These are phyloP conservation scores for Oenanthe oenanthe DNA, from an alignment of 2,113 vertebrate genomes.

Conservation along the genomic window DNA sequence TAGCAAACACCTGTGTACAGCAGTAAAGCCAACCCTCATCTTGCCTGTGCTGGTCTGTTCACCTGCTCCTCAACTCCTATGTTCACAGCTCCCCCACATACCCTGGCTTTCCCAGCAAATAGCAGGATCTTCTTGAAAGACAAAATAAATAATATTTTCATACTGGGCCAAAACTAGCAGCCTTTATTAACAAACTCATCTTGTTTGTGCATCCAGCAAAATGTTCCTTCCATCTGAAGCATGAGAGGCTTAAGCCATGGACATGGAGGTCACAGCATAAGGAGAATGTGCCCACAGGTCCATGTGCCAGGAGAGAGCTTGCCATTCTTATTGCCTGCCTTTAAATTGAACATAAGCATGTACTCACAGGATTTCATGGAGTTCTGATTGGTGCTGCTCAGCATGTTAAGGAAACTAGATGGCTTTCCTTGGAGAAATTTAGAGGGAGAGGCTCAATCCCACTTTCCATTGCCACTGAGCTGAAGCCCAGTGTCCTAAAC, in stretches of 20 bases:
- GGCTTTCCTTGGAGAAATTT: background rate
- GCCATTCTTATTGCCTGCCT: background rate
- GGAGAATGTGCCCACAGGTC: background rate
- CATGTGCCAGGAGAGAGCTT: background rate
- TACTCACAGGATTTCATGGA: background rate
- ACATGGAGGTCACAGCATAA: background rate
- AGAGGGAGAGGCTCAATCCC: background rate
- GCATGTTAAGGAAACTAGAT: accelerated
- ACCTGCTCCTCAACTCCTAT: background rate
- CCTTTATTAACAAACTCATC: background rate
- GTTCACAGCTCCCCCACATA: background rate
- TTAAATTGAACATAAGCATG: background rate
- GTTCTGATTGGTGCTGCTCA: background rate
- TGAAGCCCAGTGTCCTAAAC: background rate
- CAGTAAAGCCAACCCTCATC: background rate
- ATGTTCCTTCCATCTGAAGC: background rate
- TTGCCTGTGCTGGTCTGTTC: background rate
- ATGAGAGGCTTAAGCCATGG: background rate
- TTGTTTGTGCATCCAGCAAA: background rate
- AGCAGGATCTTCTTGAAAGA: background rate
- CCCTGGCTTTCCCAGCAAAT: background rate
- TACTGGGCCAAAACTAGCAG: background rate
- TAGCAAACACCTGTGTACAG: background rate
- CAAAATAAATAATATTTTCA: background rate
- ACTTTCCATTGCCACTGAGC: background rate